phyloP scores from a whole-genome alignment of 2,888 invertebrate genomes.

The Auanema freiburgensis region DNA sequence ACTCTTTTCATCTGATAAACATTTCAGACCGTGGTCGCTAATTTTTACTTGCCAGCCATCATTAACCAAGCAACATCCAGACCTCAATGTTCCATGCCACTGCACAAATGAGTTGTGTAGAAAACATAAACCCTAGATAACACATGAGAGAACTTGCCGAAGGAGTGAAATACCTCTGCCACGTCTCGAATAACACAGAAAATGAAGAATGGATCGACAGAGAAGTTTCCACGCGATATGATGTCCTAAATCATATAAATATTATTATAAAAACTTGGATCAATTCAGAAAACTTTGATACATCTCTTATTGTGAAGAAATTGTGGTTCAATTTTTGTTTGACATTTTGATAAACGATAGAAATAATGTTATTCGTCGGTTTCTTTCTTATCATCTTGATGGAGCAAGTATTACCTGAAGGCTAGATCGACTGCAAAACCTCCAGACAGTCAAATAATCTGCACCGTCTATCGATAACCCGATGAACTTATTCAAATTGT shows the following conservation, averaged over 20 bases:
- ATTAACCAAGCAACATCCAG: constrained; percentile 50
- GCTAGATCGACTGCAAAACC: constrained; percentile 50
- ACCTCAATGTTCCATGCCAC: constrained; percentile 43
- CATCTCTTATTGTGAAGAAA: too few relatives aligned
- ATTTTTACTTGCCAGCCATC: constrained; percentile 52
- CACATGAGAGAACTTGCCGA: neutral
- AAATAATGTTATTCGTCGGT: too few relatives aligned
- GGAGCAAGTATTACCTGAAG: constrained; percentile 23
- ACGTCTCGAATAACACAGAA: constrained; percentile 21
- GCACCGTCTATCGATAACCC: constrained; percentile 56
- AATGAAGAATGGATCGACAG: constrained; percentile 13
- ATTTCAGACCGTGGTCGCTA: constrained; percentile 33
- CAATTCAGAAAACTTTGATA: too few relatives aligned
- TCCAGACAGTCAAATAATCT: constrained; percentile 52
- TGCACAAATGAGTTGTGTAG: constrained; percentile 43
- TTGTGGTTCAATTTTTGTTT: too few relatives aligned
- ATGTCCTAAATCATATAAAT: too few relatives aligned
- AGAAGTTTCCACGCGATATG: constrained; percentile 38
- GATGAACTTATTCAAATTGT: constrained; percentile 59
- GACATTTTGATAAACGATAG: too few relatives aligned
- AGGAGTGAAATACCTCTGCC: constrained; percentile 17
- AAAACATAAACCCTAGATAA: constrained; percentile 38
- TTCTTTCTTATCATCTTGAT: too few relatives aligned
- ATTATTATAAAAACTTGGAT: too few relatives aligned
- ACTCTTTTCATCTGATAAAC: constrained; percentile 30